phyloP scores from a whole-genome alignment of 2,888 invertebrate genomes.

The Lacanobia wlatinum region DNA sequence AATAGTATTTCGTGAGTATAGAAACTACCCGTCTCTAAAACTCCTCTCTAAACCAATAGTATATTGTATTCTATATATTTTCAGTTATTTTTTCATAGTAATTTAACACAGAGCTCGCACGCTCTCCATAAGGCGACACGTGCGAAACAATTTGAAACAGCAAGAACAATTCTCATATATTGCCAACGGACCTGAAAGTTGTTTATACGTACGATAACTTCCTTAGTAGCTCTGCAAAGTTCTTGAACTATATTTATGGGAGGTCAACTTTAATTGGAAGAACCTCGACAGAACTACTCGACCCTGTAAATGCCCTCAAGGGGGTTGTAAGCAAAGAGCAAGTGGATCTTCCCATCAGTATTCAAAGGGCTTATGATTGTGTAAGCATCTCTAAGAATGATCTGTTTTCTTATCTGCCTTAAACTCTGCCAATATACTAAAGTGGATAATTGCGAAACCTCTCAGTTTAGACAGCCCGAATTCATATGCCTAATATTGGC shows the following conservation, averaged over 20 bases:
- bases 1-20: too few species aligned
- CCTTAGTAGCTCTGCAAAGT: neutral
- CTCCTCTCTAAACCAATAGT: too few species aligned
- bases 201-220: neutral
- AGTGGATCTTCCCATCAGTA: constrained; percentile 37
- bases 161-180: constrained; percentile 7
- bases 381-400: constrained; percentile 28
- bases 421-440: constrained; percentile 34
- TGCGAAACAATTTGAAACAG: constrained; percentile 20
- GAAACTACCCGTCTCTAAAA: too few species aligned
- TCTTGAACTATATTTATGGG: constrained; percentile 10
- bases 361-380: constrained; percentile 42
- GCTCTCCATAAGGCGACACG: neutral
- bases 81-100: too few species aligned
- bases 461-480: constrained; percentile 8
- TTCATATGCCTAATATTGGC: constrained; percentile 28
- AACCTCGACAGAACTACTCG: constrained; percentile 17
- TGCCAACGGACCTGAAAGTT: neutral
- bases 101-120: too few species aligned
- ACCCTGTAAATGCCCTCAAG: constrained; percentile 15
- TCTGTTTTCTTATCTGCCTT: constrained; percentile 7
- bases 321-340: constrained; percentile 26
- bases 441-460: constrained; percentile 32
- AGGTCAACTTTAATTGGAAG: constrained; percentile 39
- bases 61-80: too few species aligned